Base-by-base conservation (phyloP, 2,113 vertebrate genomes). In the Neotragus pygmaeus region DNA sequence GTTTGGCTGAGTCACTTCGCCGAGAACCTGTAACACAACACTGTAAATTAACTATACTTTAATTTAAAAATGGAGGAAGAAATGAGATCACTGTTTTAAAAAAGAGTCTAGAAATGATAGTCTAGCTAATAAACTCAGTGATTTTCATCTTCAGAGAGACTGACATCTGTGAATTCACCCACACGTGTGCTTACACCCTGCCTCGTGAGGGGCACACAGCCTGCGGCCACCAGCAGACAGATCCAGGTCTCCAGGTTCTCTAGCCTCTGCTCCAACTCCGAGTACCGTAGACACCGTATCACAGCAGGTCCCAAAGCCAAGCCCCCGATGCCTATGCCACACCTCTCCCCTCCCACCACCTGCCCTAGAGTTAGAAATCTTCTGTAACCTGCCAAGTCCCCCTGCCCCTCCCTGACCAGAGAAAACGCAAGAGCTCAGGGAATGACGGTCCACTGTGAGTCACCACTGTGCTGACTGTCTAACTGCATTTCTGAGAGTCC, bases 241-340 rank as follows among this genome's bases (percentile, higher is more conserved):
- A 27, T 6, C 45, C 25, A 19, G 47, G 17, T 17, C 47, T 73
- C 62, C 45, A 16, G 13, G 39, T 78, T 25, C 60, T 57, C n/a
- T 15, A 80, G 87, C 62, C 75, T 94, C 49, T 16, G 6, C 73
- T 64, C 36, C 39, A 4, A 30, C 33, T 11, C 45, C 13, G 19
- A 53, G 30, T 23, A 39, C 58, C 0, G 0, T 27, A 82, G 0
- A 3, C 30, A 75, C 8, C 0, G 2, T 1, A 83, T 62, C 77
- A 30, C 25, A 51, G 36, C 2, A 11, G 45, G 21, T 43, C 57
- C 8, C 27, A 33, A 33, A 13, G 47, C 6, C 6, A 23, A 94
- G 4, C 36, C 3, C 36, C 70, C 7, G 33, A 86, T 7, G 51
- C 89, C 30, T 14, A 43, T 23, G 7, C 21, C 49, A 55, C 6